Percentiles rank a stretch among this genome's conserved stretches.
Conservation (phyloP, 64 coral and sea anemone species). For the Montipora cactus region DNA sequence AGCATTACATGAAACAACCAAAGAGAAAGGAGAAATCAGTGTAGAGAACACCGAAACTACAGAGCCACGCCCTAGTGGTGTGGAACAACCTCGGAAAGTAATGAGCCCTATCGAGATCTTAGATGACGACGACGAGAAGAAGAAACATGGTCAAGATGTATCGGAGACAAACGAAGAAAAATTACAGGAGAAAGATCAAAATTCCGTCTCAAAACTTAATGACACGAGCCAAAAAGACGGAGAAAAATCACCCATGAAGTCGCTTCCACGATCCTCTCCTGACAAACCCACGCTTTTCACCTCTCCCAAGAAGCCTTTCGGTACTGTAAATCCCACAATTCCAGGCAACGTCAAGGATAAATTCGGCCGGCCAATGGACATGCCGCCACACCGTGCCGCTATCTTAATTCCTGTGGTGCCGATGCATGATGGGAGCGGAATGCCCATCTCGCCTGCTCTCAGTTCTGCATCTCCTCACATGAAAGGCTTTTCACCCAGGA, state of each 20-base stretch:
- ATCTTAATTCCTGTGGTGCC: slow-evolving; percentile 92
- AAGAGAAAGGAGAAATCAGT: slow-evolving; percentile 8
- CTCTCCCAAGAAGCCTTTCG: slow-evolving; percentile 73
- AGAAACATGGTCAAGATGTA: slow-evolving; percentile 36
- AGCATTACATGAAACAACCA: slow-evolving; percentile 49
- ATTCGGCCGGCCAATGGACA: slow-evolving; percentile 59
- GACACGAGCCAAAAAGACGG: slow-evolving; percentile 49
- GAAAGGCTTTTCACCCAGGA: slow-evolving; percentile 87
- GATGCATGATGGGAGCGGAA: slow-evolving; percentile 87
- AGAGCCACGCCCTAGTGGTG: slow-evolving; percentile 15
- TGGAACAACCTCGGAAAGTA: slow-evolving; percentile 43
- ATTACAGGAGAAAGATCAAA: not conserved
- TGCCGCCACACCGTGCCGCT: slow-evolving; percentile 92
- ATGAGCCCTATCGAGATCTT: slow-evolving; percentile 88
- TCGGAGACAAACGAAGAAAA: not conserved
- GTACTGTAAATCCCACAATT: slow-evolving; percentile 84
- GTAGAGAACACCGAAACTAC: slow-evolving; percentile 3
- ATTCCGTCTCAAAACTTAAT: not conserved
- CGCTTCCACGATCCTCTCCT: slow-evolving; percentile 60
- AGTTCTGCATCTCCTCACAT: slow-evolving; percentile 79
- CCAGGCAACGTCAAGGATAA: slow-evolving; percentile 70
- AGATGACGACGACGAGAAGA: slow-evolving; percentile 92
- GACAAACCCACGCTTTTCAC: slow-evolving; percentile 52
- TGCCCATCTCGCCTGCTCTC: slow-evolving; percentile 76
- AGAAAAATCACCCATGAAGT: slow-evolving; percentile 32